Percentiles rank a stretch among this genome's conserved stretches.
Conservation (phyloP, 1,140 invertebrate genomes). For the Dendroctonus ponderosae region DNA sequence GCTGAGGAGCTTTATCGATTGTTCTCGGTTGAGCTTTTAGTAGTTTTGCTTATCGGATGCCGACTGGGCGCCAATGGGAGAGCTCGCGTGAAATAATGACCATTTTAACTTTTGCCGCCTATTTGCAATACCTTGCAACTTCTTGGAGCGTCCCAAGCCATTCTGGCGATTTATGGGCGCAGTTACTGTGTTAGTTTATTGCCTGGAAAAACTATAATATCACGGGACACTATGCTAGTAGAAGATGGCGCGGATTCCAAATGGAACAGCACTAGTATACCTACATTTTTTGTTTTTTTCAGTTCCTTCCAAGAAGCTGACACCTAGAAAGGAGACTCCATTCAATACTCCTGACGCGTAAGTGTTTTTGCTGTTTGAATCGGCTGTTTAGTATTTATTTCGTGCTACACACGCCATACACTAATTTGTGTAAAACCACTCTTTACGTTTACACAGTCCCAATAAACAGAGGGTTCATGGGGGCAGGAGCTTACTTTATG, state of each 20-base stretch:
- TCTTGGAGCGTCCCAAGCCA: constrained; percentile 10
- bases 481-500: constrained; percentile 4
- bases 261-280: too few relatives aligned
- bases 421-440: constrained; percentile 9
- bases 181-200: constrained; percentile 24
- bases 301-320: constrained; percentile 42
- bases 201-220: constrained; percentile 12
- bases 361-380: constrained; percentile 25
- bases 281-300: constrained; percentile 34
- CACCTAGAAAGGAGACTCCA: constrained; percentile 37
- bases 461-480: constrained; percentile 9
- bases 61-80: constrained; percentile 5
- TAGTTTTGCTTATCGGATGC: too few relatives aligned
- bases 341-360: constrained; percentile 41
- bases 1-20: too few relatives aligned
- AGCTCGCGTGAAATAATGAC: constrained; percentile 14
- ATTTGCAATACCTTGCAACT: constrained; percentile 29
- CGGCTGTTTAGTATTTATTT: constrained; percentile 1
- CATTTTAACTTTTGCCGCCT: constrained; percentile 40
- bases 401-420: not conserved
- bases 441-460: constrained; percentile 8
- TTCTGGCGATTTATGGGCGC: constrained; percentile 24
- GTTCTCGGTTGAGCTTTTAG: too few relatives aligned
- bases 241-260: not conserved
- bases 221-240: not conserved